phyloP scores from a whole-genome alignment of 2,113 vertebrate species.

The Phoenicopterus ruber region DNA sequence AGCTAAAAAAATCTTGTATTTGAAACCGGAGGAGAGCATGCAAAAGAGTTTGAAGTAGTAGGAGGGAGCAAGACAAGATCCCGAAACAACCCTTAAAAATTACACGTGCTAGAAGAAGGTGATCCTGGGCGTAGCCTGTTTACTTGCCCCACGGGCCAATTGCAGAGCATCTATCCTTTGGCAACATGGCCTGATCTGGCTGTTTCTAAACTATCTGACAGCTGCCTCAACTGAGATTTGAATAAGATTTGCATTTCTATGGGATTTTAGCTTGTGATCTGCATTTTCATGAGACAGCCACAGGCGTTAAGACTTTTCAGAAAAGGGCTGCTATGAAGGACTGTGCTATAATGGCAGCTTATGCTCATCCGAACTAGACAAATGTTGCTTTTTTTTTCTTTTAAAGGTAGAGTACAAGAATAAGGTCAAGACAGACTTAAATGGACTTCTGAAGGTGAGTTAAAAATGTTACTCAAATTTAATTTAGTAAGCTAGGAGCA shows the following conservation, averaged over 20 bases:
- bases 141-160: background rate
- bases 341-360: background rate
- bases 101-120: background rate
- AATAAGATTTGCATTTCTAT: constrained; percentile 50
- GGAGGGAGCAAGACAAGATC: background rate
- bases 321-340: background rate
- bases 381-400: background rate
- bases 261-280: constrained; percentile 17
- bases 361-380: background rate
- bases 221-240: background rate
- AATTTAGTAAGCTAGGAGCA: background rate
- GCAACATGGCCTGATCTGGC: background rate
- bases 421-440: background rate
- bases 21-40: background rate
- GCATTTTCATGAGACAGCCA: constrained; percentile 9
- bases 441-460: constrained; percentile 32
- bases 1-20: background rate
- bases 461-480: background rate
- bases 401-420: background rate
- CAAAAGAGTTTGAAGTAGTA: background rate
- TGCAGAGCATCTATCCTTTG: background rate
- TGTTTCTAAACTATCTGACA: background rate
- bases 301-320: background rate
- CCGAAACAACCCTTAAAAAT: background rate
- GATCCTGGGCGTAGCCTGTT: background rate